Evolutionary conservation across 1,140 invertebrate species (phyloP).

Genomic region (silkworm (Bombyx mori)): ASM3026992v2 NC_085133.1:4311501-4312000

Average conservation of each 20-base stretch:
- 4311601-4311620: too few relatives aligned
- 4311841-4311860: slow-evolving; percentile 26
- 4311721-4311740: slow-evolving; percentile 52
- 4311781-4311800: slow-evolving; percentile 28
- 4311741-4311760: slow-evolving; percentile 27
- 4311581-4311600: too few relatives aligned
- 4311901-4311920: slow-evolving; percentile 68
- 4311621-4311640: too few relatives aligned
- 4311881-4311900: slow-evolving; percentile 55
- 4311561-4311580: too few relatives aligned
- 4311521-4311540: too few relatives aligned
- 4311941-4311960: slow-evolving; percentile 50
- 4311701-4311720: slow-evolving; percentile 28
- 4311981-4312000: too few relatives aligned
- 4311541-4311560: too few relatives aligned
- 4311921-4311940: slow-evolving; percentile 61
- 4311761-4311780: slow-evolving; percentile 22
- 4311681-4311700: slow-evolving; percentile 40
- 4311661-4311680: slow-evolving; percentile 32
- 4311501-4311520: too few relatives aligned
- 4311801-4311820: slow-evolving; percentile 28
- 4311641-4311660: background rate
- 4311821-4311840: slow-evolving; percentile 19
- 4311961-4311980: slow-evolving; percentile 21
- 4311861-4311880: slow-evolving; percentile 38